phyloP scores from a whole-genome alignment of 2,797 vertebrate genomes.

The Smutsia gigantea region DNA sequence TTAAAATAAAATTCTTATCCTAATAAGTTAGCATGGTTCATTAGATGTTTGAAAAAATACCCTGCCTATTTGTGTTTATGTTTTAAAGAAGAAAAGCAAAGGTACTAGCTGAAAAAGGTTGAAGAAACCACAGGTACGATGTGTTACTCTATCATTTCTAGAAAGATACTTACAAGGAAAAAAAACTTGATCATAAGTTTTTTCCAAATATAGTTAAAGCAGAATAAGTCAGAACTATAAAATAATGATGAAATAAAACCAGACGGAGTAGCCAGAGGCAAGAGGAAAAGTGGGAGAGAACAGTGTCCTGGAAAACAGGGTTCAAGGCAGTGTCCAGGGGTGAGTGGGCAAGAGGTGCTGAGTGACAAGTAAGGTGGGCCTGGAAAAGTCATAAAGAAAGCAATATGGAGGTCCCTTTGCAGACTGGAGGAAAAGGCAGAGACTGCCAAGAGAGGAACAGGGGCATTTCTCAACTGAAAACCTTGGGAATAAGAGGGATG shows the following conservation, averaged over 20 bases:
- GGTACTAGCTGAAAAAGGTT: not conserved
- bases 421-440: no score
- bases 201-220: conserved; percentile 36
- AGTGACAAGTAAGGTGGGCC: not conserved
- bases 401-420: not conserved
- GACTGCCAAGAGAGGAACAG: not conserved
- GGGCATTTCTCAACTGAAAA: not conserved
- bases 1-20: not conserved
- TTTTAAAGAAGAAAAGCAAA: not conserved
- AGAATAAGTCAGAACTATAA: not conserved
- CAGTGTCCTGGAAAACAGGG: not conserved
- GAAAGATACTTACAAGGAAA: conserved; percentile 41
- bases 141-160: not conserved
- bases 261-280: not conserved
- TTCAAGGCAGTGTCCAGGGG: not conserved
- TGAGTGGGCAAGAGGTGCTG: not conserved
- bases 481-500: not conserved
- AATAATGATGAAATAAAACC: not conserved
- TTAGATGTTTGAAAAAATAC: not conserved
- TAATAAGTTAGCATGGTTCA: not conserved
- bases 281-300: not conserved
- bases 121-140: not conserved
- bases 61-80: not conserved
- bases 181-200: conserved; percentile 22
- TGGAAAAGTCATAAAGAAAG: not conserved